Evolutionary conservation across 2,888 invertebrate genomes (phyloP).

Genomic region (Argyresthia goedartella): DNA sequence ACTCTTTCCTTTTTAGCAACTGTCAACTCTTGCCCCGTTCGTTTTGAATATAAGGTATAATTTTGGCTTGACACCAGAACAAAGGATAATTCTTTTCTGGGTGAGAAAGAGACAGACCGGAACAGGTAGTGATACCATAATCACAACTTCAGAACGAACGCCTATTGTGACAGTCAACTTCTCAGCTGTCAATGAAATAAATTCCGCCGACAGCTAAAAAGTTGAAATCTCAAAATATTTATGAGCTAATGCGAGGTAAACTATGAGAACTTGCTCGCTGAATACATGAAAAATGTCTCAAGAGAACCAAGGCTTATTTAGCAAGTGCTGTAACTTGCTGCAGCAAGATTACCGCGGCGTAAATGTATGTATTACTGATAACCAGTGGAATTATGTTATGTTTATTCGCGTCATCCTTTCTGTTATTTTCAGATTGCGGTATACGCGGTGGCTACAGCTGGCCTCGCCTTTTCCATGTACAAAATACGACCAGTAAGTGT

Average conservation of each 20-base stretch:
- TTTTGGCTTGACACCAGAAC: no score
- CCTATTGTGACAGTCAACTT: no score
- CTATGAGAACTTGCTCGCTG: no score
- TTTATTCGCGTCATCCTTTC: not conserved
- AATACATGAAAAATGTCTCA: not conserved
- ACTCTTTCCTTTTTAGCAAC: no score
- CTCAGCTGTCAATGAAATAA: not conserved
- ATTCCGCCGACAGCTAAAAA: conserved; percentile 2
- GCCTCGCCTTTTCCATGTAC: conserved; percentile 66
- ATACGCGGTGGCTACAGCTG: conserved; percentile 69
- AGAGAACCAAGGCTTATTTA: no score
- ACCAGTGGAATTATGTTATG: not conserved
- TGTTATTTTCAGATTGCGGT: conserved; percentile 62
- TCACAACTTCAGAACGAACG: no score
- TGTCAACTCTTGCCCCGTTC: no score
- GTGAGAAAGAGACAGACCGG: no score
- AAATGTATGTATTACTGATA: conserved; percentile 39
- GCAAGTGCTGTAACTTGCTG: conserved; percentile 24
- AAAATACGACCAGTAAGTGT: conserved; percentile 72
- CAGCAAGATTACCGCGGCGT: conserved; percentile 60
- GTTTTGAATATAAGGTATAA: no score
- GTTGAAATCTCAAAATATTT: conserved; percentile 40
- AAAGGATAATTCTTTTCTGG: no score
- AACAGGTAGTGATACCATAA: no score
- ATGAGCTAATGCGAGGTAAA: conserved; percentile 31